Percentiles rank a stretch among this genome's conserved stretches.
Evolutionary conservation across 2,797 vertebrate species (phyloP).

Genomic region (Acomys russatus): DNA sequence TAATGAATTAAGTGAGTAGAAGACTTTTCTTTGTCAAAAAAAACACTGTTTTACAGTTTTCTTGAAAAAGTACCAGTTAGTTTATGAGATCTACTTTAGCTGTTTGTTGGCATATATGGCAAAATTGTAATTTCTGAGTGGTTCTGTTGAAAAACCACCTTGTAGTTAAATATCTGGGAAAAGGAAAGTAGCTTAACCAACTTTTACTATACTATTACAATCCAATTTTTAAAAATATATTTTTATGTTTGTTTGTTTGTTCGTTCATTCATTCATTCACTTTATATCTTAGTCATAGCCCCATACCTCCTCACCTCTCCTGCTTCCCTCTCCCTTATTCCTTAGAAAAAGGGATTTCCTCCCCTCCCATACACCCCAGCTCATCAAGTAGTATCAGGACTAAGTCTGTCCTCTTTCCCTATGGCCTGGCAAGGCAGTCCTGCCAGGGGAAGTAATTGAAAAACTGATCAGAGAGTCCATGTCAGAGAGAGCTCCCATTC

Average conservation of each 20-base stretch:
- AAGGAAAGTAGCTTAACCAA: not conserved
- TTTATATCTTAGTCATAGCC: not conserved
- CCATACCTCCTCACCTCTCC: too few relatives aligned
- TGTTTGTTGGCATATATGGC: not conserved
- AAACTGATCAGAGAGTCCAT: too few relatives aligned
- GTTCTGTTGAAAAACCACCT: not conserved
- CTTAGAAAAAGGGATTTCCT: too few relatives aligned
- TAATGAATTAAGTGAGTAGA: constrained; percentile 35
- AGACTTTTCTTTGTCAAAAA: not conserved
- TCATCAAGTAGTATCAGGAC: too few relatives aligned
- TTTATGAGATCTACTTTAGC: not conserved
- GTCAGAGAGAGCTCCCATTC: too few relatives aligned
- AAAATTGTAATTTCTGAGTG: constrained; percentile 7
- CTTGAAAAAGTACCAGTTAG: not conserved
- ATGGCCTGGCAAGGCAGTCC: too few relatives aligned
- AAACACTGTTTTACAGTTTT: not conserved
- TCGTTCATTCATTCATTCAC: too few relatives aligned
- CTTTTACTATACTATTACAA: not conserved
- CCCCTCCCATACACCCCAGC: too few relatives aligned
- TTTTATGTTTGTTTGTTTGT: too few relatives aligned
- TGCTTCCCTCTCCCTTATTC: too few relatives aligned
- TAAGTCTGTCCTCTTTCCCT: too few relatives aligned
- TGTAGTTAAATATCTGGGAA: not conserved
- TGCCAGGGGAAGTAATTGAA: too few relatives aligned
- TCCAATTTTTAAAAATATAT: not conserved